phyloP scores from a whole-genome alignment of 2,797 vertebrate species.

The Enteromius viviparus region DNA sequence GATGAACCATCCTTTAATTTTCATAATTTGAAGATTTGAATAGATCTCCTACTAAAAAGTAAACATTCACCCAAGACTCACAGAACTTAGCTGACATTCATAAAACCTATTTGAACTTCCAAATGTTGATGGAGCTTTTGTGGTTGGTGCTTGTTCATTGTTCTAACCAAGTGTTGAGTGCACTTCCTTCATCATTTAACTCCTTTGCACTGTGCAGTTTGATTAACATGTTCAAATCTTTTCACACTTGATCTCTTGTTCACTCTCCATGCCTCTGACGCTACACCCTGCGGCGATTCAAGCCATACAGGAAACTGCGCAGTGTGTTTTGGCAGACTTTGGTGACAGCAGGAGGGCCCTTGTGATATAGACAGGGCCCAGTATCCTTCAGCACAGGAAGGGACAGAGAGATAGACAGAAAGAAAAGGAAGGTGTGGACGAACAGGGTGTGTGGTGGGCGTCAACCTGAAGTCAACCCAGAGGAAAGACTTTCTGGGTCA shows the following conservation, averaged over 20 bases:
- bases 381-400: conserved; percentile 54
- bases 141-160: conserved; percentile 26
- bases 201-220: conserved; percentile 19
- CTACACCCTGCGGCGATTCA: not conserved
- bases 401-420: conserved; percentile 9
- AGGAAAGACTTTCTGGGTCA: conserved; percentile 27
- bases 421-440: conserved; percentile 28
- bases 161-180: conserved; percentile 28
- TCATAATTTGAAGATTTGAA: not conserved
- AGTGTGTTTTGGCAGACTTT: conserved; percentile 70
- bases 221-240: conserved; percentile 19
- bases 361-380: conserved; percentile 62
- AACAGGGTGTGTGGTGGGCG: conserved; percentile 11
- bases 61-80: not conserved
- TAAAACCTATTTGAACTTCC: not conserved
- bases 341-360: conserved; percentile 59
- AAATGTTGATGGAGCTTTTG: not conserved
- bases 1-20: not conserved
- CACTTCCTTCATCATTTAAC: conserved; percentile 15
- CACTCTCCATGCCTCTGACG: not conserved
- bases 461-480: not conserved
- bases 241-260: conserved; percentile 31
- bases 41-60: not conserved
- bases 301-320: conserved; percentile 61
- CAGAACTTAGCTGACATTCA: not conserved